These are phyloP conservation scores for Horisme vitalbata DNA, from an alignment of 2,888 invertebrate species.

Conservation along the genomic window DNA sequence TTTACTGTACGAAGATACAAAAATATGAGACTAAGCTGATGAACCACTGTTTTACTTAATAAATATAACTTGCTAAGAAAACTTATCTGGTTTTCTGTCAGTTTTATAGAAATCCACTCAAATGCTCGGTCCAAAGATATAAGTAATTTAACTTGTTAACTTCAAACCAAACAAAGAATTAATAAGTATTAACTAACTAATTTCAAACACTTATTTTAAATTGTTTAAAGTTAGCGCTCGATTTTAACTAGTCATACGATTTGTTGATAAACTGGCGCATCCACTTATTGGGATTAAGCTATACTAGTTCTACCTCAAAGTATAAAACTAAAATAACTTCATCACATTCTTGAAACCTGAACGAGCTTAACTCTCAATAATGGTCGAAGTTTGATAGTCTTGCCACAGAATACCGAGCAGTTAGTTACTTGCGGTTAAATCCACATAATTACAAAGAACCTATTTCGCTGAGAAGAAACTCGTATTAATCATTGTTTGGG, in stretches of 20 bases:
- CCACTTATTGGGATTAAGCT: constrained; percentile 3
- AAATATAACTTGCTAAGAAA: too few relatives aligned
- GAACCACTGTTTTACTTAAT: too few relatives aligned
- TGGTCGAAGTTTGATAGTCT: constrained; percentile 26
- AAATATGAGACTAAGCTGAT: too few relatives aligned
- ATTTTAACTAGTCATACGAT: not conserved
- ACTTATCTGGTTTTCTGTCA: too few relatives aligned
- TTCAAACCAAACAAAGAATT: too few relatives aligned
- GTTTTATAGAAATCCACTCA: too few relatives aligned
- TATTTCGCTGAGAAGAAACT: constrained; percentile 20
- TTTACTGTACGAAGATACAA: too few relatives aligned
- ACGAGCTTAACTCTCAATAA: constrained; percentile 24
- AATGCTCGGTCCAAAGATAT: too few relatives aligned
- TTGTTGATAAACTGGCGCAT: constrained; percentile 1
- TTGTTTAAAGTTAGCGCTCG: too few relatives aligned
- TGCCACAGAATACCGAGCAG: constrained; percentile 10
- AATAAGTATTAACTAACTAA: too few relatives aligned
- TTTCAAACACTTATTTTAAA: too few relatives aligned
- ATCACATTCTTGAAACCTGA: constrained; percentile 25
- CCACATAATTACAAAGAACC: constrained; percentile 15
- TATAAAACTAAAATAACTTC: constrained; percentile 21
- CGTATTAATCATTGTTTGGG: constrained; percentile 35
- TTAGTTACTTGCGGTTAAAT: constrained; percentile 7
- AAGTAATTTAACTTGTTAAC: too few relatives aligned
- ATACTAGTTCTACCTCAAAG: constrained; percentile 10